A percentile compares a stretch with the other conserved stretches of the same genome.
phyloP scores from a whole-genome alignment of 2,888 invertebrate species.

The Amphipoea lucens region DNA sequence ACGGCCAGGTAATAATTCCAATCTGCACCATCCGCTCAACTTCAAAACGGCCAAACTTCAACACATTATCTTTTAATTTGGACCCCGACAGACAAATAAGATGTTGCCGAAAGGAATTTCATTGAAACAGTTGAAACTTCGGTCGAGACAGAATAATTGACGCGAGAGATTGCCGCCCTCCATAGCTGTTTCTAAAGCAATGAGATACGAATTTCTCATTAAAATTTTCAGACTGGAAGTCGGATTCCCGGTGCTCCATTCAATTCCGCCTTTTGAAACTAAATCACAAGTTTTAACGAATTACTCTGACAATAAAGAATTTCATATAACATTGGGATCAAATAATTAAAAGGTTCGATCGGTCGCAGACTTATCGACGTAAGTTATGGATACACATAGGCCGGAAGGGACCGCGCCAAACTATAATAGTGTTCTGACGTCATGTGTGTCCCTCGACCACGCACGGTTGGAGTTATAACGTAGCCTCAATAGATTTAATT shows the following conservation, averaged over 20 bases:
- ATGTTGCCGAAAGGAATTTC: slow-evolving; percentile 78
- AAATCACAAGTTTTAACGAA: slow-evolving; percentile 86
- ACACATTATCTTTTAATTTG: slow-evolving; percentile 87
- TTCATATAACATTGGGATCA: slow-evolving; percentile 78
- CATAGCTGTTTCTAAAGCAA: slow-evolving; percentile 82
- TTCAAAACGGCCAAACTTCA: slow-evolving; percentile 85
- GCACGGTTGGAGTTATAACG: slow-evolving; percentile 18
- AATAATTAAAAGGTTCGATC: slow-evolving; percentile 64
- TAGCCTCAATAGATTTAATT: slow-evolving; percentile 33
- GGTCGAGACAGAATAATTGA: slow-evolving; percentile 82
- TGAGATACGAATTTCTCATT: slow-evolving; percentile 89
- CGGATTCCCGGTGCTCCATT: slow-evolving; percentile 82
- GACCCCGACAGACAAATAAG: slow-evolving; percentile 82
- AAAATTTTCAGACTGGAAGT: slow-evolving; percentile 85
- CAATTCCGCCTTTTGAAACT: slow-evolving; percentile 87
- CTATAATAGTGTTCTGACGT: slow-evolving; percentile 46
- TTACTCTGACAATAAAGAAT: slow-evolving; percentile 84
- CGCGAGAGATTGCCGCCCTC: slow-evolving; percentile 79
- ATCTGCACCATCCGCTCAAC: slow-evolving; percentile 83
- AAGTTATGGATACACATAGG: slow-evolving; percentile 33
- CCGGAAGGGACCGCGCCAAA: slow-evolving; percentile 47
- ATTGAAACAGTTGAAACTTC: slow-evolving; percentile 80
- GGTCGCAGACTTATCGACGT: slow-evolving; percentile 34
- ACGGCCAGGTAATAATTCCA: slow-evolving; percentile 88
- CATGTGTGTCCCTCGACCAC: slow-evolving; percentile 38